Conservation (phyloP, 2,888 invertebrate species). For the Folsomia candida region DNA sequence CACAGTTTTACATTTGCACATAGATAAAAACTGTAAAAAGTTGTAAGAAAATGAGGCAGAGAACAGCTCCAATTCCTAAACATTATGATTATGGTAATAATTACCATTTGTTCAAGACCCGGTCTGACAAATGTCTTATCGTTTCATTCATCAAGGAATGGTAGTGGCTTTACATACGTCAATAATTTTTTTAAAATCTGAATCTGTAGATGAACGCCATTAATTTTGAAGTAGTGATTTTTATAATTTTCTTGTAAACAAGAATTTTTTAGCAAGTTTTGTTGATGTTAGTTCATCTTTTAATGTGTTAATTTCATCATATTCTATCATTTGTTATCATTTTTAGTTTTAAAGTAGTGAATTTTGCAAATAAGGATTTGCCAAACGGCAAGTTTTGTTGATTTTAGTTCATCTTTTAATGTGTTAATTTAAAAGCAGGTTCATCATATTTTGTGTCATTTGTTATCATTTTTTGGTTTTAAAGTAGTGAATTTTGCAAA, state of each 20-base stretch:
- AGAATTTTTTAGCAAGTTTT: background rate
- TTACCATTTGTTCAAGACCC: background rate
- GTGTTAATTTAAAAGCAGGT: no score
- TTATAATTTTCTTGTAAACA: background rate
- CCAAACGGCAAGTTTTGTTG: no score
- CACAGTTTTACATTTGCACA: conserved; percentile 23
- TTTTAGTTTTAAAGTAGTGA: no score
- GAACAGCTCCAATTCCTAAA: background rate
- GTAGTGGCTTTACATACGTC: no score
- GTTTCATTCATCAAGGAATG: no score
- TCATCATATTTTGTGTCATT: no score
- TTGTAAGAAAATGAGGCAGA: background rate
- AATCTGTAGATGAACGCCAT: no score
- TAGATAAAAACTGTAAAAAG: conserved; percentile 23
- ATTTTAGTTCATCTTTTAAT: no score
- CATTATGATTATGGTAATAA: conserved; percentile 2
- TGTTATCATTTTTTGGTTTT: no score
- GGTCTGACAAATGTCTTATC: background rate
- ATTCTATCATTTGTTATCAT: background rate
- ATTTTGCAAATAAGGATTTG: no score
- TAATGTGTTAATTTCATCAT: background rate
- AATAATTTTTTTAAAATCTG: no score
- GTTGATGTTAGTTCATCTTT: background rate
- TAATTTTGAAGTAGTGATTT: background rate
- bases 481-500: background rate